Conservation (phyloP, 2,888 invertebrate genomes). For the Toxonevra muliebris region DNA sequence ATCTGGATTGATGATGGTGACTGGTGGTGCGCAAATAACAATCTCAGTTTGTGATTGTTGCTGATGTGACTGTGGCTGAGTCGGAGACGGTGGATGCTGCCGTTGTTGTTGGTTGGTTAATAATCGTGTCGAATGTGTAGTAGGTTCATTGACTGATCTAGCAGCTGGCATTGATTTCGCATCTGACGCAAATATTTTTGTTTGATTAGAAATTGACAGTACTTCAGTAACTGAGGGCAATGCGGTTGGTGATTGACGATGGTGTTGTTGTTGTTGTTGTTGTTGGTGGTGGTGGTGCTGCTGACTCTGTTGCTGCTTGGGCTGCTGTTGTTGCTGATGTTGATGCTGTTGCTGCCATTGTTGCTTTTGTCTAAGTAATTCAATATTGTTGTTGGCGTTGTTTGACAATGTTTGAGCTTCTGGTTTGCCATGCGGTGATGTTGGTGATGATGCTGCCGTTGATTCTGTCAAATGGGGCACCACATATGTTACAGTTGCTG, state of each 20-base stretch:
- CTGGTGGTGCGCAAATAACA: constrained; percentile 54
- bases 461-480: constrained; percentile 19
- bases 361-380: constrained; percentile 26
- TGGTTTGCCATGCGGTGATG: constrained; percentile 1
- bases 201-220: constrained; percentile 32
- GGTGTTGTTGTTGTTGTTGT: constrained; percentile 25
- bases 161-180: constrained; percentile 67
- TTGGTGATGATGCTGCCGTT: constrained; percentile 21
- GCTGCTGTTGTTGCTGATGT: constrained; percentile 19
- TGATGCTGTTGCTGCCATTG: constrained; percentile 24
- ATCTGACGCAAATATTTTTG: constrained; percentile 14
- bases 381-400: constrained; percentile 25
- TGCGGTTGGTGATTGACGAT: constrained; percentile 23
- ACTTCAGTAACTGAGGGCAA: constrained; percentile 36
- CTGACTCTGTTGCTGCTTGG: constrained; percentile 21
- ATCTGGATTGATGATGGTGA: constrained; percentile 54
- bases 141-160: constrained; percentile 35
- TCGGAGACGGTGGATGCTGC: constrained; percentile 8
- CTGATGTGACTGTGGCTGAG: constrained; percentile 29
- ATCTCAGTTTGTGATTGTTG: constrained; percentile 44
- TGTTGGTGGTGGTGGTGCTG: no score
- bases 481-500: constrained; percentile 23
- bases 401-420: not conserved
- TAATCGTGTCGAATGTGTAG: constrained; percentile 28
- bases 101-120: constrained; percentile 8